Evolutionary conservation across 2,113 vertebrate species (phyloP).

Genomic region (Pongo abelii): DNA sequence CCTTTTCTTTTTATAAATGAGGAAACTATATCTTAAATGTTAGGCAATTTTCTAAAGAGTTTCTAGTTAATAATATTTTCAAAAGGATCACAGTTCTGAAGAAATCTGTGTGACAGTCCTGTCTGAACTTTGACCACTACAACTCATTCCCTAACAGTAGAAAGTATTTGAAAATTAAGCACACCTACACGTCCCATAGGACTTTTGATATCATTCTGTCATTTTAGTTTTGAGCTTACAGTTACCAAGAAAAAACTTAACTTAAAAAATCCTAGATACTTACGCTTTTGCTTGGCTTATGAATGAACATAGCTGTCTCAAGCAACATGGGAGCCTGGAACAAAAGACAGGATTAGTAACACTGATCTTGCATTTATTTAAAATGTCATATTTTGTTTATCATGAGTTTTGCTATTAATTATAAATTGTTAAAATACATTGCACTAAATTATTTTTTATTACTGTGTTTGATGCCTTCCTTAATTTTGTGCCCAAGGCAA

Average conservation of each 20-base stretch:
- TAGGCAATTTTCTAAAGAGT: neutral
- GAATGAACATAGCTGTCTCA: neutral
- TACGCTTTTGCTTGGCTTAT: neutral
- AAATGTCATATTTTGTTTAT: neutral
- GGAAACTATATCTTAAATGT: neutral
- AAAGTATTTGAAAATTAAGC: neutral
- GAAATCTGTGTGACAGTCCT: neutral
- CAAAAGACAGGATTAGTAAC: neutral
- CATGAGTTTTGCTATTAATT: neutral
- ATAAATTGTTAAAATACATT: neutral
- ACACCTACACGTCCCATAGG: neutral
- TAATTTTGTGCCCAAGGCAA: neutral
- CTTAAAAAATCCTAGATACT: neutral
- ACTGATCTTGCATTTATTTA: neutral
- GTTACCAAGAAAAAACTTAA: neutral
- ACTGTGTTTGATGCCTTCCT: neutral
- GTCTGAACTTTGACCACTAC: neutral
- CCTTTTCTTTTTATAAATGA: neutral
- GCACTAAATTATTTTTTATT: neutral
- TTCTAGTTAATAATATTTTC: neutral
- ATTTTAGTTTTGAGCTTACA: neutral
- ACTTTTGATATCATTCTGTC: neutral
- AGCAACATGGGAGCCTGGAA: neutral
- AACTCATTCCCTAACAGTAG: neutral
- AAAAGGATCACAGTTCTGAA: neutral